Percentiles rank a stretch among this genome's conserved stretches.
Conservation (phyloP, 1,140 invertebrate species). For the Zaprionus davidi region DNA sequence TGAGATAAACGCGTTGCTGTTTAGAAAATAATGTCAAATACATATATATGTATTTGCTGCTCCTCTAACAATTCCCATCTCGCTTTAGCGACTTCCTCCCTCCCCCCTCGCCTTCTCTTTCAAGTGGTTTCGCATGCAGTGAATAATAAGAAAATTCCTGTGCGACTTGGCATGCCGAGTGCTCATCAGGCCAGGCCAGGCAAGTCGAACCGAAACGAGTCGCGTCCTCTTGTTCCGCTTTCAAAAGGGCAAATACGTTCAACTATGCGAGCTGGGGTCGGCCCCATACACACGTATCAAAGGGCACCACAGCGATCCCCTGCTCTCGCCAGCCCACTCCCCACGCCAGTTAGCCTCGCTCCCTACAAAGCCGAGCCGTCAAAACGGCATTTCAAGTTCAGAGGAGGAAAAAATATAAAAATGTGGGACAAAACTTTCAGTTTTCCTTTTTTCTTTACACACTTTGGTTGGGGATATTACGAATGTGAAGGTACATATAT, state of each 20-base stretch:
- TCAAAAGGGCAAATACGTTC: conserved; percentile 42
- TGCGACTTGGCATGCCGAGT: conserved; percentile 67
- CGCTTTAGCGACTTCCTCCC: not conserved
- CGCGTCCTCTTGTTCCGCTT: conserved; percentile 6
- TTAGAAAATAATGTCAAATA: conserved; percentile 19
- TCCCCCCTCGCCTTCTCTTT: not conserved
- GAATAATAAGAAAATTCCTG: conserved; percentile 80
- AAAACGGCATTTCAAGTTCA: conserved; percentile 73
- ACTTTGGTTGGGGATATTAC: not conserved
- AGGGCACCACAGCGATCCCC: not conserved
- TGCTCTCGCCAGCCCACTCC: not conserved
- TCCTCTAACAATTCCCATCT: not conserved
- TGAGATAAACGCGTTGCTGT: conserved; percentile 43
- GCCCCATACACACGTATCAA: conserved; percentile 19
- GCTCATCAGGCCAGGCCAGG: conserved; percentile 19
- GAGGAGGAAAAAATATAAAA: conserved; percentile 32
- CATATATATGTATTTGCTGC: conserved; percentile 18
- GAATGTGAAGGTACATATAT: not conserved
- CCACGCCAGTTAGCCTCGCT: not conserved
- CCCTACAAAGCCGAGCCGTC: conserved; percentile 28
- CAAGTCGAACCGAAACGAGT: conserved; percentile 7
- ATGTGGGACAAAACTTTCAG: not conserved
- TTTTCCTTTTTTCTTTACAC: not conserved
- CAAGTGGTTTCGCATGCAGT: conserved; percentile 61
- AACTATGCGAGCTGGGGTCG: conserved; percentile 56